Evolutionary conservation across 37 sponge, comb jelly and placozoan species (phyloP).

Genomic region (Oopsacas minuta): DNA sequence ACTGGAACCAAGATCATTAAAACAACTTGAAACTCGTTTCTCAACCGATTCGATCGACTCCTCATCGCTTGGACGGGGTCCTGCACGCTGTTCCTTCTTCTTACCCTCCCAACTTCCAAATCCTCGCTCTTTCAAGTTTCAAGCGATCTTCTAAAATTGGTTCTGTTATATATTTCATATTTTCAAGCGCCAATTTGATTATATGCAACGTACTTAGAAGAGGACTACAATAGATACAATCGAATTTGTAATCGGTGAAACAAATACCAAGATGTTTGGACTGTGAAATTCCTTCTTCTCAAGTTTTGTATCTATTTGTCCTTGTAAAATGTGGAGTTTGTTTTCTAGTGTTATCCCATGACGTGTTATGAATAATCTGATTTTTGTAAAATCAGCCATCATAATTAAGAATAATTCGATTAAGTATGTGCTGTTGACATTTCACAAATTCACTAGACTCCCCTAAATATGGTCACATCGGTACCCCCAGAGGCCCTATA

Average conservation of each 20-base stretch:
- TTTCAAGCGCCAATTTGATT: background rate
- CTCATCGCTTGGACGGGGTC: background rate
- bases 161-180: background rate
- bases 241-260: background rate
- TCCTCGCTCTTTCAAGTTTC: background rate
- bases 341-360: background rate
- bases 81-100: background rate
- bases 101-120: background rate
- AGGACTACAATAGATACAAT: background rate
- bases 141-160: background rate
- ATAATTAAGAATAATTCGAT: no score
- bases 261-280: background rate
- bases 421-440: no score
- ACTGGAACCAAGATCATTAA: background rate
- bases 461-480: no score
- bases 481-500: no score
- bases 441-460: no score
- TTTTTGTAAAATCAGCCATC: no score
- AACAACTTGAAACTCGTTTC: background rate
- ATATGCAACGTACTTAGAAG: background rate
- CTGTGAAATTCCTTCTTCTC: background rate
- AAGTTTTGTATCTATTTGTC: background rate
- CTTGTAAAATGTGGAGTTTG: background rate
- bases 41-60: background rate
- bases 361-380: background rate